These are phyloP conservation scores for Oreochromis niloticus DNA, from an alignment of 2,113 vertebrate species.

Conservation along the genomic window DNA sequence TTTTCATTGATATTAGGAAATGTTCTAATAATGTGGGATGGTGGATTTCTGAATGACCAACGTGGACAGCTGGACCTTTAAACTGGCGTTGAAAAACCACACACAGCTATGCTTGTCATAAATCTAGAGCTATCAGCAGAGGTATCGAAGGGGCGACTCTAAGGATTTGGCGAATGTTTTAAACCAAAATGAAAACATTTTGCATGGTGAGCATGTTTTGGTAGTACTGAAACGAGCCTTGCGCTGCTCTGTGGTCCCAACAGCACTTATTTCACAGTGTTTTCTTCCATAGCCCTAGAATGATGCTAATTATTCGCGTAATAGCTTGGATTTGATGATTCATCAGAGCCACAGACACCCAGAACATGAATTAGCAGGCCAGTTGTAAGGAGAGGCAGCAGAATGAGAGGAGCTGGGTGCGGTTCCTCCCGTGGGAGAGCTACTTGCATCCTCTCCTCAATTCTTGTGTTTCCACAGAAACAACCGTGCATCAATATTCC, in stretches of 20 bases:
- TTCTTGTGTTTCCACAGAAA: conserved; percentile 25
- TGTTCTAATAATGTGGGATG: accelerated
- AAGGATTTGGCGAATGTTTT: not conserved
- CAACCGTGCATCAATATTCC: not conserved
- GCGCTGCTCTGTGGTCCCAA: not conserved
- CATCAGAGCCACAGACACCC: not conserved
- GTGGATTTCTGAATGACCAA: not conserved
- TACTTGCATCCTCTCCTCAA: not conserved
- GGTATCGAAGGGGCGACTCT: not conserved
- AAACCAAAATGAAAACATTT: not conserved
- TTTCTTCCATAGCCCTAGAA: not conserved
- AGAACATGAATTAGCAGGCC: conserved; percentile 6
- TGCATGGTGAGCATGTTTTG: not conserved
- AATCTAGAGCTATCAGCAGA: not conserved
- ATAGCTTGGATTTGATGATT: not conserved
- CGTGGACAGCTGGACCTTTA: accelerated
- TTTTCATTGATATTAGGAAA: not conserved
- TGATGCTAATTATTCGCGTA: not conserved
- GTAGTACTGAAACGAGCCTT: not conserved
- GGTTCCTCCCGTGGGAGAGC: not conserved
- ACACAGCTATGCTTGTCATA: not conserved
- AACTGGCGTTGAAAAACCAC: not conserved
- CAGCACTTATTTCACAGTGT: not conserved
- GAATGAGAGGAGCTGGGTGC: not conserved
- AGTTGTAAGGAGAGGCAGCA: not conserved